These are phyloP conservation scores for Callorhinus ursinus DNA, from an alignment of 2,113 vertebrate species.

Conservation along the genomic window DNA sequence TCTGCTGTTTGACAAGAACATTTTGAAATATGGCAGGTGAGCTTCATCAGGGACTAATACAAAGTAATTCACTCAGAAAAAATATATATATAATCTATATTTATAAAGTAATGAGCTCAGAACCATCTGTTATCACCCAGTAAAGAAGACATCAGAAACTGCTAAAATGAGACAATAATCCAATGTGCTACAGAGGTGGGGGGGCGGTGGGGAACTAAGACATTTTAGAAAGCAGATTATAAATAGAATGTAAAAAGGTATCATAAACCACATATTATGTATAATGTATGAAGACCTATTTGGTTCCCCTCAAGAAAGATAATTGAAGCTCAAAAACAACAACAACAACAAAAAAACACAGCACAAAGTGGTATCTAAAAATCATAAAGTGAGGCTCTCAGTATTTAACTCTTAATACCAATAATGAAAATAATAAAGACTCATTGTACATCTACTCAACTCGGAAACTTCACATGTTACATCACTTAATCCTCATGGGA, in stretches of 20 bases:
- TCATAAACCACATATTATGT: neutral
- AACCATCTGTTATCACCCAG: slow-evolving; percentile 61
- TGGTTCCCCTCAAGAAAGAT: slow-evolving; percentile 45
- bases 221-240: slow-evolving; percentile 49
- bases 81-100: slow-evolving; percentile 46
- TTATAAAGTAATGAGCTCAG: slow-evolving; percentile 63
- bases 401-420: neutral
- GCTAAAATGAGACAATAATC: slow-evolving; percentile 48
- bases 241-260: slow-evolving; percentile 27
- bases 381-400: neutral
- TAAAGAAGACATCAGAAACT: slow-evolving; percentile 41
- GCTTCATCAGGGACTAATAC: slow-evolving; percentile 43
- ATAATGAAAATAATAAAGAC: neutral
- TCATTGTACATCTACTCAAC: neutral
- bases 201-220: neutral
- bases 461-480: neutral
- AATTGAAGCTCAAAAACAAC: neutral
- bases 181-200: neutral
- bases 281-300: neutral
- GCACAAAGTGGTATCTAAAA: neutral
- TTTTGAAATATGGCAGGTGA: slow-evolving; percentile 42
- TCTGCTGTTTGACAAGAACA: slow-evolving; percentile 58
- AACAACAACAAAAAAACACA: neutral
- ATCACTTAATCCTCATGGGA: neutral
- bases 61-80: slow-evolving; percentile 60